Percentiles rank a stretch among this genome's conserved stretches.
Conservation (phyloP, 1,140 invertebrate species). For the Colletes latitarsis region DNA sequence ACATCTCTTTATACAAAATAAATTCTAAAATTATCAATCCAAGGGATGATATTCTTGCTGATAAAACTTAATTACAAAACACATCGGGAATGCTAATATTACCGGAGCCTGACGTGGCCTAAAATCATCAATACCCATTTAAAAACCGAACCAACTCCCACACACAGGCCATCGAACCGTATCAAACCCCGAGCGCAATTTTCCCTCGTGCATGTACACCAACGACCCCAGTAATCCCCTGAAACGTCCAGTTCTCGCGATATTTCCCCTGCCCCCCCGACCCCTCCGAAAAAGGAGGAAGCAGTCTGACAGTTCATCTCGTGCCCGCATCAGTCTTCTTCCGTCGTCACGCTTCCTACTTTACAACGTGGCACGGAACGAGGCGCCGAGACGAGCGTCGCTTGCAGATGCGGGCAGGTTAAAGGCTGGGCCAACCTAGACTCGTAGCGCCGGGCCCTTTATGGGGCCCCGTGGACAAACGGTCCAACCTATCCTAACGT, state of each 20-base stretch:
- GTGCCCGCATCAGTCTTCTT: constrained; percentile 54
- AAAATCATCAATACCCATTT: no score
- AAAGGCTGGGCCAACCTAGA: constrained; percentile 46
- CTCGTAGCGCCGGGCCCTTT: constrained; percentile 15
- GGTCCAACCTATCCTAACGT: constrained; percentile 61
- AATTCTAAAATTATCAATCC: no score
- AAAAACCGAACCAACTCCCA: no score
- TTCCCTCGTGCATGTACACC: neutral
- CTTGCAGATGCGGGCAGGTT: constrained; percentile 56
- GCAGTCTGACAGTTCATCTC: constrained; percentile 1
- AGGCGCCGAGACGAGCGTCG: neutral
- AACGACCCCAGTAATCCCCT: neutral
- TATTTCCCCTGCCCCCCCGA: no score
- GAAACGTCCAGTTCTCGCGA: neutral
- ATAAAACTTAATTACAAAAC: no score
- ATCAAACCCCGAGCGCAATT: neutral
- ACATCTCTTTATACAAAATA: no score
- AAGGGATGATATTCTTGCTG: no score
- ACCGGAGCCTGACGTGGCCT: no score
- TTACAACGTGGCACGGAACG: constrained; percentile 17
- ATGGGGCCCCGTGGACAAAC: constrained; percentile 16
- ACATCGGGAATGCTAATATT: no score
- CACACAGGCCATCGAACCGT: no score
- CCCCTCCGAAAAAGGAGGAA: neutral
- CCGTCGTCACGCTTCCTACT: constrained; percentile 52